phyloP scores from a whole-genome alignment of 2,797 vertebrate species.

The Microcaecilia unicolor region DNA sequence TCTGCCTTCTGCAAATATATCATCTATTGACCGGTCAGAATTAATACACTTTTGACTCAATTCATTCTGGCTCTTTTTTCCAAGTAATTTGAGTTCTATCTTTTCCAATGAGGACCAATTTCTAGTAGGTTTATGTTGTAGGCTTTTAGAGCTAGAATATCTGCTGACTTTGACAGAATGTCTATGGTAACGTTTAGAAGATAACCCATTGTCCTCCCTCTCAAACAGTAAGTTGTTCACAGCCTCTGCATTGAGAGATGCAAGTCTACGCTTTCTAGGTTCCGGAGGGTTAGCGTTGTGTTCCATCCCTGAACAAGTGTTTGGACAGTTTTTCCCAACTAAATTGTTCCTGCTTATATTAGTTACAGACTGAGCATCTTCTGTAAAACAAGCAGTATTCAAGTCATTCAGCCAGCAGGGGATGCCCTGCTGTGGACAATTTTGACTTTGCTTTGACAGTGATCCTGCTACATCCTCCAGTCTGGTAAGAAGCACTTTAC shows the following conservation, averaged over 20 bases:
- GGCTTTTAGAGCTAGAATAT: slow-evolving; percentile 35
- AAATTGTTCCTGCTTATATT: slow-evolving; percentile 42
- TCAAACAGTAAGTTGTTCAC: slow-evolving; percentile 90
- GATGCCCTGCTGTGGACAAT: slow-evolving; percentile 37
- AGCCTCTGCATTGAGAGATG: slow-evolving; percentile 89
- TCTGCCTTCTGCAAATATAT: slow-evolving; percentile 44
- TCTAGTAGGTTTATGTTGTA: slow-evolving; percentile 42
- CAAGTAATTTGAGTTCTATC: slow-evolving; percentile 7
- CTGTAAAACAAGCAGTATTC: slow-evolving; percentile 26
- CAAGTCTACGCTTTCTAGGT: slow-evolving; percentile 82
- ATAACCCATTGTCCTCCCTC: slow-evolving; percentile 55
- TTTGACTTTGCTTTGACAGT: slow-evolving; percentile 33
- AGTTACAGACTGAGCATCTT: slow-evolving; percentile 28
- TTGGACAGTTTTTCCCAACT: slow-evolving; percentile 34
- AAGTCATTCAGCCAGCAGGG: slow-evolving; percentile 36
- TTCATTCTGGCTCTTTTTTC: slow-evolving; percentile 32
- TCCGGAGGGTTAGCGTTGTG: slow-evolving; percentile 34
- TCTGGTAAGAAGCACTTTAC: slow-evolving; percentile 84
- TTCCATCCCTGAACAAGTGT: slow-evolving; percentile 9
- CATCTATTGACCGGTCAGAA: slow-evolving; percentile 38
- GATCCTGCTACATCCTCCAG: slow-evolving; percentile 70
- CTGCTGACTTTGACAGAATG: slow-evolving; percentile 21
- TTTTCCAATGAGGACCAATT: slow-evolving; percentile 44
- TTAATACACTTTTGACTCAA: slow-evolving; percentile 34
- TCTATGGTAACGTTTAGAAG: slow-evolving; percentile 44